Evolutionary conservation across 2,888 invertebrate genomes (phyloP).

Genomic region (Synanthedon vespiformis): DNA sequence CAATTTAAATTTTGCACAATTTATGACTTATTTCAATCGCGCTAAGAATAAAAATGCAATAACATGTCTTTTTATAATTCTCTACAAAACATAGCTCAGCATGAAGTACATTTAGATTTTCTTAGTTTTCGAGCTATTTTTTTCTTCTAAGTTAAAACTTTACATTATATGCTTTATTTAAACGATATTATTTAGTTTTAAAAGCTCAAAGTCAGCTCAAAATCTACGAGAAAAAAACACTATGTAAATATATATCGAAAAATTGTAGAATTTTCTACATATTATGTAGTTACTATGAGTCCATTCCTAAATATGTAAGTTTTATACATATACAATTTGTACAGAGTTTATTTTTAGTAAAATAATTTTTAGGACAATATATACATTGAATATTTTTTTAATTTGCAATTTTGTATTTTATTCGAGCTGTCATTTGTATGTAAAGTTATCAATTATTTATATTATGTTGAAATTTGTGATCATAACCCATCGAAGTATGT

Average conservation of each 20-base stretch:
- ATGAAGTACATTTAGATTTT: neutral
- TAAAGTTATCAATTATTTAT: too few relatives aligned
- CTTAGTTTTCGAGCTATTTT: constrained; percentile 14
- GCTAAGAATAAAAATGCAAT: too few relatives aligned
- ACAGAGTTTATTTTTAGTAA: constrained; percentile 25
- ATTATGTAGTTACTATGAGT: constrained; percentile 26
- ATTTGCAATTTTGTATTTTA: too few relatives aligned
- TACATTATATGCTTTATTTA: neutral
- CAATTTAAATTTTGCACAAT: too few relatives aligned
- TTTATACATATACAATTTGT: constrained; percentile 36
- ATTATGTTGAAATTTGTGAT: too few relatives aligned
- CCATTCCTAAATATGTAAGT: constrained; percentile 51
- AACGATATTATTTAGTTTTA: constrained; percentile 41
- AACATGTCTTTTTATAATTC: too few relatives aligned
- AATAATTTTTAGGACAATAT: constrained; percentile 13
- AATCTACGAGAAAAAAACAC: constrained; percentile 23
- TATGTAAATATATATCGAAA: constrained; percentile 41
- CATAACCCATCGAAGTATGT: too few relatives aligned
- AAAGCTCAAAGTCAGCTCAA: constrained; percentile 69
- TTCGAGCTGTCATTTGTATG: too few relatives aligned
- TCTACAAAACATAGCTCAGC: too few relatives aligned
- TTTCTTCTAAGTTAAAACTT: neutral
- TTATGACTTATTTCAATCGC: too few relatives aligned
- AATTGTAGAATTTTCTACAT: constrained; percentile 19
- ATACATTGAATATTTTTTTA: constrained; percentile 2